These are phyloP conservation scores for Ephestia elutella DNA, from an alignment of 1,140 invertebrate species.

Conservation along the genomic window DNA sequence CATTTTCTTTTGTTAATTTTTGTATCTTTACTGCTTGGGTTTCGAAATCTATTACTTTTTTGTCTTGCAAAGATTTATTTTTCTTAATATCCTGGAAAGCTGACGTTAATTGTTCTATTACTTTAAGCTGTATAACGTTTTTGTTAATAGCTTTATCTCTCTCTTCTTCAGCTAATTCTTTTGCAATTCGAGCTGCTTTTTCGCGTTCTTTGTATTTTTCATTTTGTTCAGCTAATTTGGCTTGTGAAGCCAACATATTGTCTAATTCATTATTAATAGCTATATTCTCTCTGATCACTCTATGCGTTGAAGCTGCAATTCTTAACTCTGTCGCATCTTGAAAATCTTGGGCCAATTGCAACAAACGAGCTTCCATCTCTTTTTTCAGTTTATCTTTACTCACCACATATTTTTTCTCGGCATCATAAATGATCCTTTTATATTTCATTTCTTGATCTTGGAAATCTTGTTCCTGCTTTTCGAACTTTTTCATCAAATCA, in stretches of 20 bases:
- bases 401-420: slow-evolving; percentile 87
- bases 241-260: slow-evolving; percentile 76
- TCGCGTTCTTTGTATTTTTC: slow-evolving; percentile 72
- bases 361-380: slow-evolving; percentile 87
- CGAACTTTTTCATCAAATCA: slow-evolving; percentile 87
- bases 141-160: slow-evolving; percentile 70
- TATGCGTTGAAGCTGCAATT: slow-evolving; percentile 89
- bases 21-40: slow-evolving; percentile 52
- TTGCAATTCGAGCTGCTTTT: slow-evolving; percentile 45
- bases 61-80: slow-evolving; percentile 54
- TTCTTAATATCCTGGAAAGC: slow-evolving; percentile 67
- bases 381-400: slow-evolving; percentile 89
- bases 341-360: slow-evolving; percentile 87
- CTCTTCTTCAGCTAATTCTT: slow-evolving; percentile 65
- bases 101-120: slow-evolving; percentile 74
- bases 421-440: slow-evolving; percentile 83
- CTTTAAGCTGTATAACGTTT: slow-evolving; percentile 73
- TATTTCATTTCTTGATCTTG: slow-evolving; percentile 84
- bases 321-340: slow-evolving; percentile 87
- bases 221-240: slow-evolving; percentile 73
- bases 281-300: slow-evolving; percentile 87
- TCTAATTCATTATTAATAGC: slow-evolving; percentile 85
- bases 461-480: slow-evolving; percentile 84
- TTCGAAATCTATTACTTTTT: slow-evolving; percentile 62
- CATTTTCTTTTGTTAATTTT: slow-evolving; percentile 61